Percentiles rank a stretch among this genome's conserved stretches.
Conservation (phyloP, 1,140 invertebrate genomes). For the Amphibalanus amphitrite region DNA sequence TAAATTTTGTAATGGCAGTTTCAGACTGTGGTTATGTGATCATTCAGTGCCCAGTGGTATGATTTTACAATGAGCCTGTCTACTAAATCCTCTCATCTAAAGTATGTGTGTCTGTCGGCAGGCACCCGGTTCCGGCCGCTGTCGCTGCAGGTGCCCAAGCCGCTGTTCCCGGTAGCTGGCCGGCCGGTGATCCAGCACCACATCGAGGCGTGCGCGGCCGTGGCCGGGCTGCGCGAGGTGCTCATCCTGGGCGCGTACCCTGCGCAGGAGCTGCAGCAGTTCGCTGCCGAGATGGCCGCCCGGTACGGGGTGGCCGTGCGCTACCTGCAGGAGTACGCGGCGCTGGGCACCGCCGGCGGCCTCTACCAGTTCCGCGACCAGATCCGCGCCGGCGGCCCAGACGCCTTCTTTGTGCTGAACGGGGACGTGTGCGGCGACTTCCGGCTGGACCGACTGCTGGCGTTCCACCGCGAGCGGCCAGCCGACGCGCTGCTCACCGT, state of each 20-base stretch:
- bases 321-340: constrained; percentile 54
- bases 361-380: constrained; percentile 96
- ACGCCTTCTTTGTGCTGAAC: constrained; percentile 88
- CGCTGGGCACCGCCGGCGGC: constrained; percentile 88
- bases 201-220: constrained; percentile 76
- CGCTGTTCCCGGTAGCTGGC: constrained; percentile 90
- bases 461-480: constrained; percentile 45
- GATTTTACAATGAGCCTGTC: constrained; percentile 5
- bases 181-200: constrained; percentile 89
- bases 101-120: constrained; percentile 28
- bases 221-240: constrained; percentile 69
- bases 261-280: constrained; percentile 57
- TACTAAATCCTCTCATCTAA: constrained; percentile 4
- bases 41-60: neutral
- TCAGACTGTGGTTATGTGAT: neutral
- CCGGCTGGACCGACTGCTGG: constrained; percentile 65
- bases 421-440: constrained; percentile 92
- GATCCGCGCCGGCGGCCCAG: constrained; percentile 71
- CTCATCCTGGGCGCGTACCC: constrained; percentile 86
- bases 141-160: constrained; percentile 90
- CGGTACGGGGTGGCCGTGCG: constrained; percentile 60
- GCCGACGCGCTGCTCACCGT: constrained; percentile 37
- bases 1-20: constrained; percentile 12
- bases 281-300: constrained; percentile 64
- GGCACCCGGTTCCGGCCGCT: constrained; percentile 91